These are phyloP conservation scores for Umimayanthus chanpuru DNA, from an alignment of 92 coral and sea anemone genomes.

Conservation along the genomic window DNA sequence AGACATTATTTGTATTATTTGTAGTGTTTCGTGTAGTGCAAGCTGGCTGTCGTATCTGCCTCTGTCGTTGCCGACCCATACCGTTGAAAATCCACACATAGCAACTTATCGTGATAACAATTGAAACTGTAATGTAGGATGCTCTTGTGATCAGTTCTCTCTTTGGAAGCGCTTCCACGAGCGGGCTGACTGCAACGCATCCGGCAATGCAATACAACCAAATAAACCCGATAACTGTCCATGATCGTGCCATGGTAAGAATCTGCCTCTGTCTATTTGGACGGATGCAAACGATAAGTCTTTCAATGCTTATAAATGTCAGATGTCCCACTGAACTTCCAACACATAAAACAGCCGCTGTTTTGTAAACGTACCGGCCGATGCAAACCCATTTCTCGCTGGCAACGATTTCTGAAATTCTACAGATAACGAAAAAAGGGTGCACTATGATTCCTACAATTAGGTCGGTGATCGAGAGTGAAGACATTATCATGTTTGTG, in stretches of 20 bases:
- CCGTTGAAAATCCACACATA: not conserved
- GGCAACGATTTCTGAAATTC: conserved; percentile 1
- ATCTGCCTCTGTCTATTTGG: not conserved
- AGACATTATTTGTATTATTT: not conserved
- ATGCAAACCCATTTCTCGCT: not conserved
- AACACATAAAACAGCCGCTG: not conserved
- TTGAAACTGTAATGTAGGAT: no score
- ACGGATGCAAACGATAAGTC: not conserved
- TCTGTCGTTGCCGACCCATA: not conserved
- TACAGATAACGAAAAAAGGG: not conserved
- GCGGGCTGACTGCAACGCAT: not conserved
- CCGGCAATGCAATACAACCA: conserved; percentile 5
- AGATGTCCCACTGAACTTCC: conserved; percentile 5
- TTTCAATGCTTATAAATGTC: conserved; percentile 4
- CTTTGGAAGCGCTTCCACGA: not conserved
- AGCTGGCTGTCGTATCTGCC: not conserved
- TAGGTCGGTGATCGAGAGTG: conserved; percentile 1
- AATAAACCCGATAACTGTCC: not conserved
- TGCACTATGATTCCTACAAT: not conserved
- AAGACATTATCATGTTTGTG: not conserved
- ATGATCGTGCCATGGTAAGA: not conserved
- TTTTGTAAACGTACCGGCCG: conserved; percentile 11
- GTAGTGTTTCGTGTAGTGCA: not conserved
- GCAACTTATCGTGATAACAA: not conserved
- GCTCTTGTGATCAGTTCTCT: no score